phyloP scores from a whole-genome alignment of 2,888 invertebrate species.

The Saturnia pavonia region DNA sequence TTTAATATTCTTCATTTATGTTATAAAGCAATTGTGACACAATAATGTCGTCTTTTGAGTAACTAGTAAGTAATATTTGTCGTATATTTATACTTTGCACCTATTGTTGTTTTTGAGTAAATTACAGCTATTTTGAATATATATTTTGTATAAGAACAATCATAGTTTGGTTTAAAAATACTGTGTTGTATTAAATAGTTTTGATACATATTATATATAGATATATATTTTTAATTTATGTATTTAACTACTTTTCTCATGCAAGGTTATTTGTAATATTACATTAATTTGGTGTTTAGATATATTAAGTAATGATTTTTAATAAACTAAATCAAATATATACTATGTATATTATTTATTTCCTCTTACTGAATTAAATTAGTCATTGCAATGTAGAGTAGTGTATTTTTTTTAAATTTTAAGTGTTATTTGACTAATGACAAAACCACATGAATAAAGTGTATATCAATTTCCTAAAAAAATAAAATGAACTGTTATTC shows the following conservation, averaged over 20 bases:
- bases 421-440: not conserved
- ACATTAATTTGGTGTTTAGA: constrained; percentile 40
- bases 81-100: not conserved
- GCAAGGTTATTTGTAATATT: constrained; percentile 68
- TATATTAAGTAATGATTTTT: constrained; percentile 30
- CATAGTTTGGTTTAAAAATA: not conserved
- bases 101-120: not conserved
- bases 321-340: constrained; percentile 38
- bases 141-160: constrained; percentile 1
- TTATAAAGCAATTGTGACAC: not conserved
- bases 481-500: too few relatives aligned
- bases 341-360: constrained; percentile 10
- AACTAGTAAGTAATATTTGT: not conserved
- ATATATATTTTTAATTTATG: not conserved
- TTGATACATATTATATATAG: constrained; percentile 19
- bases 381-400: not conserved
- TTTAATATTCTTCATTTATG: not conserved
- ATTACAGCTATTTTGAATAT: constrained; percentile 4
- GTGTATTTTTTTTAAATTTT: not conserved
- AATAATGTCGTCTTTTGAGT: not conserved
- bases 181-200: constrained; percentile 20
- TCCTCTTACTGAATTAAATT: not conserved
- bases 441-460: not conserved
- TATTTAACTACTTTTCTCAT: constrained; percentile 13
- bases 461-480: too few relatives aligned